Base-by-base conservation (phyloP, 2,888 invertebrate species). In the Ametastegia equiseti region DNA sequence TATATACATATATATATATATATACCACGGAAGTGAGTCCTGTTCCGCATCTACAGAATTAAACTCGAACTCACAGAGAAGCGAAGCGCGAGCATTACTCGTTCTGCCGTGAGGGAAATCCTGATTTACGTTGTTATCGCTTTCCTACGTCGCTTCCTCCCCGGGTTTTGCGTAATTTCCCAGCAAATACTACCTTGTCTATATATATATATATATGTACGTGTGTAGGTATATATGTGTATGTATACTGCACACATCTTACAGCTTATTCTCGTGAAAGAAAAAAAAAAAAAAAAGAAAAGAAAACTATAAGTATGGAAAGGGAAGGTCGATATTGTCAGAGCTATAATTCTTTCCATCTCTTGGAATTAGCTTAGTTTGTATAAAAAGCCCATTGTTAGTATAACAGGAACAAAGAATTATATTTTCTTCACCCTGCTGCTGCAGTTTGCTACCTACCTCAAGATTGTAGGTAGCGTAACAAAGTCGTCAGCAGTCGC, bases 121-220 rank as follows among this genome's bases (percentile, higher is more conserved):
- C 75, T 75, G 75, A 75, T 75, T 75, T 75, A 75, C 75, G 75
- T 75, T 75, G 75, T 75, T 75, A 75, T 75, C 75, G 75, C 75
- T 75, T 75, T 75, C 54, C 75, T 54, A 75, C 75, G 54, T 54
- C 50, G 50, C 73, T 54, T 75, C 54, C 75, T 75, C 54, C 36
- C 36, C 54, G 19, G 36, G 45, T 50, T 50, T 75, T 75, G 75
- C 54, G 75, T 75, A 75, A 75, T 54, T 75, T 75, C 15, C 50
- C 75, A 30, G 75, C 75, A 75, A 75, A 75, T 54, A 75, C 54
- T 36, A 75, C 75, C 73, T 36, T 33, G 42, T 13, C 23, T 23
- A 45, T 27, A 19, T 39, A 13, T 42, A 42, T 13, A 33, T 42
- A n/a, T 23, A 13, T 45, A 71, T 45, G 27, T 19, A 71, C n/a